phyloP scores from a whole-genome alignment of 1,140 invertebrate species.

The Brachionus manjavacas region DNA sequence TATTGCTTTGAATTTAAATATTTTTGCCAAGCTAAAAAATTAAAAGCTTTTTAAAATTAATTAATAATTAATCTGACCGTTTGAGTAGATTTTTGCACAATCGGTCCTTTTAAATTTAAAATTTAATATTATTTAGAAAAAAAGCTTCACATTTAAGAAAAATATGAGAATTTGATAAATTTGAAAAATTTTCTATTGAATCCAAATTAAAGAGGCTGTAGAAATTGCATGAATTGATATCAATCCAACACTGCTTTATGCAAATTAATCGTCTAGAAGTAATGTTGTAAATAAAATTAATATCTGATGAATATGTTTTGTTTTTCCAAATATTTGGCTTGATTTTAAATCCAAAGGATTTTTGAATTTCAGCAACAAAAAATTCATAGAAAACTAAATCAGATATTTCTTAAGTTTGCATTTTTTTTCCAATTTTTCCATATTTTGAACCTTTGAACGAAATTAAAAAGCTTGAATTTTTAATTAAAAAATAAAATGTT shows the following conservation, averaged over 20 bases:
- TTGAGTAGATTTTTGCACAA: no score
- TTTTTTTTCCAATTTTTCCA: no score
- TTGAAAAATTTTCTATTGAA: background rate
- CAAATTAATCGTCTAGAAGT: background rate
- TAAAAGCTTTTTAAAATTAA: no score
- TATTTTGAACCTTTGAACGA: no score
- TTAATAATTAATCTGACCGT: no score
- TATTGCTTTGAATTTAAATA: background rate
- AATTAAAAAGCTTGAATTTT: no score
- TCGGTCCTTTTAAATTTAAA: no score
- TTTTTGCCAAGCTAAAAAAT: background rate
- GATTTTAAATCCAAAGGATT: background rate
- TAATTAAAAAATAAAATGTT: no score
- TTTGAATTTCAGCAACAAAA: no score
- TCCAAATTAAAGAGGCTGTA: background rate
- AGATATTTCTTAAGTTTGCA: no score
- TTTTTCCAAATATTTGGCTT: background rate
- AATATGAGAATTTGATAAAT: background rate
- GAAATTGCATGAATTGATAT: background rate
- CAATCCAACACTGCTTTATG: background rate
- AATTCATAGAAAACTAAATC: no score
- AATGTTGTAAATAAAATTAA: background rate
- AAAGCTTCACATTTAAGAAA: background rate
- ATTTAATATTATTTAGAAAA: no score
- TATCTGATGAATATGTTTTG: background rate